phyloP scores from a whole-genome alignment of 1,140 invertebrate species.

The Steinernema khuongi region DNA sequence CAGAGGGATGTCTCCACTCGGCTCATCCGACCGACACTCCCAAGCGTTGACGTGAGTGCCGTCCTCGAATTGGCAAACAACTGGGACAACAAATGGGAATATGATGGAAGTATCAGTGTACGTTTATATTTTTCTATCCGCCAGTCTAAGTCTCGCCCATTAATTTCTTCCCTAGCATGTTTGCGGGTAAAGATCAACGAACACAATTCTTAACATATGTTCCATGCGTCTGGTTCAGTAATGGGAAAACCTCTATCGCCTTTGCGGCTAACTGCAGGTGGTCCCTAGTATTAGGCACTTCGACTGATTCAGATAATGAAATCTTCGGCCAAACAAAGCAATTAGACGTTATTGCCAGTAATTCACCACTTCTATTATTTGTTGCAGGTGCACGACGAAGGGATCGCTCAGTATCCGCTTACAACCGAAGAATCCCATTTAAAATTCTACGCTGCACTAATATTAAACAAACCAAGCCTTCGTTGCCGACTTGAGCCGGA shows the following conservation, averaged over 20 bases:
- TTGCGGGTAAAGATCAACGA: too few species aligned
- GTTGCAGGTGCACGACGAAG: conserved; percentile 37
- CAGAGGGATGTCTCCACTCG: conserved; percentile 41
- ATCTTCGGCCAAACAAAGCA: background rate
- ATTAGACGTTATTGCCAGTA: background rate
- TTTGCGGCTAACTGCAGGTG: too few species aligned
- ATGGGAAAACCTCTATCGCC: too few species aligned
- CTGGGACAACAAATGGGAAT: conserved; percentile 38
- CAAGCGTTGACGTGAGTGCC: conserved; percentile 29
- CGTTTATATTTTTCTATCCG: background rate
- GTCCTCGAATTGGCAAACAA: conserved; percentile 28
- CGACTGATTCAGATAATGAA: too few species aligned
- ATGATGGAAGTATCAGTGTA: conserved; percentile 30
- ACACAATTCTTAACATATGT: too few species aligned
- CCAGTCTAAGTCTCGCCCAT: too few species aligned
- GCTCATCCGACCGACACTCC: conserved; percentile 36
- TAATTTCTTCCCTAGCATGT: too few species aligned
- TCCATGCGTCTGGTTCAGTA: too few species aligned
- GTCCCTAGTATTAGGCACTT: too few species aligned
- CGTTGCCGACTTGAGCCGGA: conserved; percentile 29
- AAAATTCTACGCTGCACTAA: conserved; percentile 35
- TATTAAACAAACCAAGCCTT: conserved; percentile 36
- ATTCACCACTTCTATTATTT: background rate
- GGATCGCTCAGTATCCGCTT: conserved; percentile 40
- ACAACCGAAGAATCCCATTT: conserved; percentile 32